phyloP scores from a whole-genome alignment of 2,797 vertebrate genomes.

The Menidia menidia region DNA sequence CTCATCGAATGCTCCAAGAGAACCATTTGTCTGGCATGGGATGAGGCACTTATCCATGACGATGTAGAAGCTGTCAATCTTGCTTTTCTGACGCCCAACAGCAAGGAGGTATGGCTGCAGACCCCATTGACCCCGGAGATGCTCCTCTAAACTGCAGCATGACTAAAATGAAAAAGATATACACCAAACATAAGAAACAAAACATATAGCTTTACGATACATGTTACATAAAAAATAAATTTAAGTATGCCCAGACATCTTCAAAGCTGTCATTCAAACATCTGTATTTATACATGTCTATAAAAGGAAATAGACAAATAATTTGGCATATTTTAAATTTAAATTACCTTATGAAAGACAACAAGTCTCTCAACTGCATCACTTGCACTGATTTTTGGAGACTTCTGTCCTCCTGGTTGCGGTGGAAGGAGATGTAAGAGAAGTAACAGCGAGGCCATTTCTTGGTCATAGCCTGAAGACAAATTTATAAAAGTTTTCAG shows the following conservation, averaged over 20 bases:
- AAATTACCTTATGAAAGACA: conserved; percentile 38
- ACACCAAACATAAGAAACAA: too few relatives aligned
- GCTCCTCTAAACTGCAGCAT: conserved; percentile 54
- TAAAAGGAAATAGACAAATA: not conserved
- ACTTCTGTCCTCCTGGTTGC: conserved; percentile 1
- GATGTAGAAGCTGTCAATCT: conserved; percentile 38
- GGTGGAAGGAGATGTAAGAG: conserved; percentile 42
- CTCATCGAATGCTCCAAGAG: conserved; percentile 34
- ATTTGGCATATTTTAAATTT: not conserved
- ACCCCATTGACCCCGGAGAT: conserved; percentile 27
- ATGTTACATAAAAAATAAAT: too few relatives aligned
- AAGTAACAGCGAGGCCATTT: conserved; percentile 44
- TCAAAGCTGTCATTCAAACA: too few relatives aligned
- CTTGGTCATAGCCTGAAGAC: conserved; percentile 24
- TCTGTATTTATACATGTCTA: too few relatives aligned
- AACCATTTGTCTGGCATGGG: conserved; percentile 41
- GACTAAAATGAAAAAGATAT: not conserved
- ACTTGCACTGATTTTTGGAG: conserved; percentile 28
- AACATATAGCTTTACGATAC: too few relatives aligned
- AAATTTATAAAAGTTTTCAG: not conserved
- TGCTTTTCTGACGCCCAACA: conserved; percentile 31
- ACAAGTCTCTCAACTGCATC: conserved; percentile 37
- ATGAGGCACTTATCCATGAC: conserved; percentile 47
- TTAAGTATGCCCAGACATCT: too few relatives aligned
- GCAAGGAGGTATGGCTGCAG: conserved; percentile 37